A percentile compares a stretch with the other conserved stretches of the same genome.
These are phyloP conservation scores for Perizoma flavofasciatum DNA, from an alignment of 2,888 invertebrate species.

Conservation along the genomic window DNA sequence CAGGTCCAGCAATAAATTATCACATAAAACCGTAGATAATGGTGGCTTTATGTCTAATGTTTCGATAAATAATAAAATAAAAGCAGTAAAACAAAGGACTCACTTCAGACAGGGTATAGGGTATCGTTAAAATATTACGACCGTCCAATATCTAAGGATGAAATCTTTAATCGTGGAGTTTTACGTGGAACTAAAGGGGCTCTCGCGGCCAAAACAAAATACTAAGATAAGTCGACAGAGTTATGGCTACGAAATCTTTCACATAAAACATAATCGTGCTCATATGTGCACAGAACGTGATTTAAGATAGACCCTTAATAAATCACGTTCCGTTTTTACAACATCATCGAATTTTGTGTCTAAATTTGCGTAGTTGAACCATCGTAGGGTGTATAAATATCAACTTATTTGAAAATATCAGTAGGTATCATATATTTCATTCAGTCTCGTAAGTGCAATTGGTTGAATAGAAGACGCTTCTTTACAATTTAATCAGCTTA, in stretches of 20 bases:
- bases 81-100: slow-evolving; percentile 76
- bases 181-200: slow-evolving; percentile 63
- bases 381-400: too few relatives aligned
- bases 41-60: slow-evolving; percentile 74
- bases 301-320: not conserved
- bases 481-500: slow-evolving; percentile 12
- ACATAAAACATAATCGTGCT: slow-evolving; percentile 63
- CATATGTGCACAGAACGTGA: slow-evolving; percentile 4
- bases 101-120: slow-evolving; percentile 53
- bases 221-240: slow-evolving; percentile 60
- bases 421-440: not conserved
- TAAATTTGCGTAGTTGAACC: not conserved
- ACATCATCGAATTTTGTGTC: slow-evolving; percentile 10
- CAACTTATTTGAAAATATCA: too few relatives aligned
- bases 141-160: slow-evolving; percentile 75
- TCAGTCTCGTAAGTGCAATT: slow-evolving; percentile 6
- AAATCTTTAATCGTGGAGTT: slow-evolving; percentile 77
- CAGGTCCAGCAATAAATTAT: slow-evolving; percentile 62
- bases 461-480: slow-evolving; percentile 4
- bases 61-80: slow-evolving; percentile 80
- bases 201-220: slow-evolving; percentile 55
- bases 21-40: slow-evolving; percentile 72
- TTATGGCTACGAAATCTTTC: slow-evolving; percentile 60
- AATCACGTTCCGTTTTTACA: slow-evolving; percentile 13
- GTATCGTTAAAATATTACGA: slow-evolving; percentile 81